Evolutionary conservation across 2,113 vertebrate genomes (phyloP), one percentile per base, ranked within the genome.

Genomic region (Cervus canadensis): DNA sequence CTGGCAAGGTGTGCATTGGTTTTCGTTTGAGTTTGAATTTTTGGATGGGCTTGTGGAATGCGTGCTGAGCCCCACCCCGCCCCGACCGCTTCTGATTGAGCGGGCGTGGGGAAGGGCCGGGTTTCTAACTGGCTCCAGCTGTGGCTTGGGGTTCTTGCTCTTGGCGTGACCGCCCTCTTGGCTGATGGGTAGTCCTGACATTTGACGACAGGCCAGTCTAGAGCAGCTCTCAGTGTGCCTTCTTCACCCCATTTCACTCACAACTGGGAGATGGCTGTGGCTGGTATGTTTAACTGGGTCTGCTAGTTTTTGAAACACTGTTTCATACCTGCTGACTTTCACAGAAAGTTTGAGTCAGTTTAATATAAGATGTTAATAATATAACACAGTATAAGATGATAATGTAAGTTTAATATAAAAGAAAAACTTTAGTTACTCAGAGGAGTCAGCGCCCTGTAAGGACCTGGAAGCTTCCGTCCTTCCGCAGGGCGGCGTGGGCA

Each of bases 401-500:
- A 40, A 13, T 23, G 1, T 23, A 23, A 54, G 52, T 67, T 43
- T 28, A 21, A 12, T 14, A n/a, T 81, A 43, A 50, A 10, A 11
- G 40, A 48, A 16, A 14, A 40, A n/a, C 17, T 36, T 21, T 13
- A 48, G 45, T 40, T 6, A 3, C 14, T 43, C 15, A 28, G n/a
- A 3, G 14, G 60, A 45, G 15, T 54, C 33, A 4, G 52, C 2
- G 60, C n/a, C 19, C 12, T 21, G 30, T 0, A 59, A n/a, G 52
- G 21, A 16, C 11, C 19, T 10, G 2, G n/a, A 36, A 23, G 45
- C 3, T 2, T 40, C 1, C 4, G 6, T 15, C 25, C 26, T 28
- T 43, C 3, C 0, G 7, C 71, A 7, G 71, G 36, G 36, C 0
- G 0, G 36, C 0, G 33, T 3, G 7, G 52, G 54, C 6, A 11